Conservation (phyloP, 2,797 vertebrate species). For the Perodicticus potto region DNA sequence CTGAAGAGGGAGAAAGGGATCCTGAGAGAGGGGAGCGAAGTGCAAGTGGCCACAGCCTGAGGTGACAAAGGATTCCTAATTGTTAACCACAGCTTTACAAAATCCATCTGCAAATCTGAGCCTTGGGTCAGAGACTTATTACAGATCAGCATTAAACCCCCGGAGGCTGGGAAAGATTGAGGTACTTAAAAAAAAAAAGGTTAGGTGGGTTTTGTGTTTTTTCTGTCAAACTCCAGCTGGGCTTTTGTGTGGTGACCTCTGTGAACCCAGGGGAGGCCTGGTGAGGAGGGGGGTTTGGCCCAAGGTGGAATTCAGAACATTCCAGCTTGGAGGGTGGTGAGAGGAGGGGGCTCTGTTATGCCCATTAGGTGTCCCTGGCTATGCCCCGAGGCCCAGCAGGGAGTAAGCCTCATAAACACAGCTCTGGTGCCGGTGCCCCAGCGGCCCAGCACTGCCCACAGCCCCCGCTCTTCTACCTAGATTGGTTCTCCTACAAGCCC, state of each 20-base stretch:
- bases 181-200: constrained; percentile 63
- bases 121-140: constrained; percentile 86
- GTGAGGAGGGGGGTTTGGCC: constrained; percentile 54
- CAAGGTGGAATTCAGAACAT: constrained; percentile 74
- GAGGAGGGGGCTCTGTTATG: constrained; percentile 56
- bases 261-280: constrained; percentile 55
- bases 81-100: constrained; percentile 85
- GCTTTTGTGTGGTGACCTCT: constrained; percentile 80
- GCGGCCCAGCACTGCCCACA: background rate
- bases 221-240: constrained; percentile 81
- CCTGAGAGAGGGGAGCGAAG: constrained; percentile 31
- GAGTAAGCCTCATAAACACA: constrained; percentile 72
- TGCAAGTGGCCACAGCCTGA: constrained; percentile 2
- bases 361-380: constrained; percentile 77
- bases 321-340: constrained; percentile 67
- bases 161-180: constrained; percentile 77
- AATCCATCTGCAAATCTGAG: constrained; percentile 88
- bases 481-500: background rate
- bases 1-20: constrained; percentile 9
- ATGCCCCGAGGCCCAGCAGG: constrained; percentile 66
- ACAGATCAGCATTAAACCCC: constrained; percentile 87
- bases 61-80: constrained; percentile 82
- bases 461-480: background rate
- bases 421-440: constrained; percentile 18
- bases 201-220: constrained; percentile 77